phyloP scores from a whole-genome alignment of 1,140 invertebrate species.

The Pararge aegeria region DNA sequence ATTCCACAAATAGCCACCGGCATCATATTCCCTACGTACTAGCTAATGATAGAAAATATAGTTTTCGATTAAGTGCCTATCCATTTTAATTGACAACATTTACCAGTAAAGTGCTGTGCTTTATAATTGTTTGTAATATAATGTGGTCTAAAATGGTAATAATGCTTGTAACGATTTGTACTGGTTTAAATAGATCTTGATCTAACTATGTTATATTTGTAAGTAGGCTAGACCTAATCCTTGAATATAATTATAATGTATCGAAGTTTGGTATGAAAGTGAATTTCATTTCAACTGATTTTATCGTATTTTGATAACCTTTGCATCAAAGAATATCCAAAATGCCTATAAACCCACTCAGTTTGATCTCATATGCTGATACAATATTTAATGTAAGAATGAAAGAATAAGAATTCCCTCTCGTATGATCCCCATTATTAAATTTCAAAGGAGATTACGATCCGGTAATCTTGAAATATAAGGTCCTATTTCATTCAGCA shows the following conservation, averaged over 20 bases:
- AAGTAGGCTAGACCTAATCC: no score
- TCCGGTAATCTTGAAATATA: conserved; percentile 64
- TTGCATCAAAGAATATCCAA: background rate
- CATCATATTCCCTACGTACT: background rate
- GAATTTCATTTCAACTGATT: no score
- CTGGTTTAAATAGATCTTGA: no score
- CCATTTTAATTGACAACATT: background rate
- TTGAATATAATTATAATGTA: no score
- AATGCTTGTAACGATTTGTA: no score
- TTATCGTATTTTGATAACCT: no score
- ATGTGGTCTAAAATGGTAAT: no score
- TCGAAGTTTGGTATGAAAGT: no score
- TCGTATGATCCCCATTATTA: conserved; percentile 56
- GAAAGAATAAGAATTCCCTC: conserved; percentile 23
- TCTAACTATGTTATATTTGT: no score
- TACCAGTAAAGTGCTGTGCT: no score
- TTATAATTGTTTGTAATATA: no score
- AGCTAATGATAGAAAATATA: background rate
- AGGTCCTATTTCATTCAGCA: conserved; percentile 53
- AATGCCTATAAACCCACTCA: background rate
- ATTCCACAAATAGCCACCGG: background rate
- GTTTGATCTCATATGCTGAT: conserved; percentile 17
- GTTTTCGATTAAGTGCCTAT: background rate
- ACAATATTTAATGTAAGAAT: conserved; percentile 15
- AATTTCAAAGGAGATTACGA: conserved; percentile 67